Base-by-base conservation (phyloP, 2,113 vertebrate species). In the Nerophis ophidion region DNA sequence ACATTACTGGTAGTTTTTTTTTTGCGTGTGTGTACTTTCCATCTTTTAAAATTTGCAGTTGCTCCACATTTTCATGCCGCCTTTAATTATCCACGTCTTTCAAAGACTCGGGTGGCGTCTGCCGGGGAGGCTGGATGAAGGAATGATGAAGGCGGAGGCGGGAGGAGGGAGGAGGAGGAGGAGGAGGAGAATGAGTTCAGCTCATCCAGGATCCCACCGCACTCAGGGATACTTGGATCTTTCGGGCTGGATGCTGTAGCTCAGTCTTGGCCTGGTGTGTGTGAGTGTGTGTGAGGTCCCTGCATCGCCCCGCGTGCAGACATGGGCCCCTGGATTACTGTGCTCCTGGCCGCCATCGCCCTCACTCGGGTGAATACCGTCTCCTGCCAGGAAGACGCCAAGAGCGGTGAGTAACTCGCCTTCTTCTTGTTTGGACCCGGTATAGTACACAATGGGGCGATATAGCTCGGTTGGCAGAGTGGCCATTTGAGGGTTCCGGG, bases 271-370 rank as follows among this genome's bases (percentile, higher is more conserved):
- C 14, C 71, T 74, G 60, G 52, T 51, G 19, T 50, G 33, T 4
- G 17, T 53, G 26, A 60, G 57, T 48, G 48, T 58, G 66, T 74
- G 51, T 66, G 71, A 74, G 80, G 71, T 71, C 50, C 53, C 72
- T 80, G 80, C 54, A 33, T 44, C 59, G 71, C 71, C 68, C 68
- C 72, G 65, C 54, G 33, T 66, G 49, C 61, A 75, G 81, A 70
- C 75, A 89, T 89, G 89, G 79, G 69, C 42, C 61, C 62, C 63
- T 71, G 87, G 87, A 88, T 81, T 78, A 79, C 68, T 6, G 1
- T 86, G 35, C 84, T 82, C 68, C 78, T 88, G 71, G 69, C 71
- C 48, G 68, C 71, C 56, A 8, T 89, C 52, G 63, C 77, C 71
- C 67, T 81, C 71, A 71, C 75, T 56, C 89, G 82, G 83, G 83